Conservation (phyloP, 2,113 vertebrate genomes). For the Dendrocopos noguchii region DNA sequence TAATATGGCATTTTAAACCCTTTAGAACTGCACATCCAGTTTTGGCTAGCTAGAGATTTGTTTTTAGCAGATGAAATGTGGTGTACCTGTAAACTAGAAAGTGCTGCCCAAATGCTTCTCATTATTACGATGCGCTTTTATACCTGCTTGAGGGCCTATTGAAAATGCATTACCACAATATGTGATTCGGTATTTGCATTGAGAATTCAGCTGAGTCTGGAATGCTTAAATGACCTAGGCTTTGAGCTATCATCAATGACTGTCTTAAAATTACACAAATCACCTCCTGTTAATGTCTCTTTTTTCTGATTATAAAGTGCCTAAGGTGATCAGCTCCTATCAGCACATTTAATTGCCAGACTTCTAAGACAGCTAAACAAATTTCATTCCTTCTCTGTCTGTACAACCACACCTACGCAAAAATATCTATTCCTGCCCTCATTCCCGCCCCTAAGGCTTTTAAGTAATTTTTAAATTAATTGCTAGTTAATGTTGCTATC, state of each 20-base stretch:
- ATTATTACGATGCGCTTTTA: background rate
- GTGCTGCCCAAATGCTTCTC: background rate
- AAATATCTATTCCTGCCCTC: background rate
- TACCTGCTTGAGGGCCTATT: background rate
- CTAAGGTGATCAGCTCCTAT: background rate
- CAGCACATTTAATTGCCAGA: background rate
- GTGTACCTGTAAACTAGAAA: background rate
- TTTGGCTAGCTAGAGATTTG: background rate
- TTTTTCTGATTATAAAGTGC: background rate
- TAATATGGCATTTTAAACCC: background rate
- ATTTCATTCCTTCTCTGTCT: background rate
- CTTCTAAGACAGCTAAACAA: background rate
- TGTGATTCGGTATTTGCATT: background rate
- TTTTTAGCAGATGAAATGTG: background rate
- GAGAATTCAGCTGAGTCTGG: background rate
- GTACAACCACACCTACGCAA: background rate
- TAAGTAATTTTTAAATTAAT: slow-evolving; percentile 6
- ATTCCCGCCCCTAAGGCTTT: background rate
- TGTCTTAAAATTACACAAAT: background rate
- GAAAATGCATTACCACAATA: background rate
- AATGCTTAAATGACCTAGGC: background rate
- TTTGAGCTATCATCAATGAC: background rate
- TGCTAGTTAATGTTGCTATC: slow-evolving; percentile 12
- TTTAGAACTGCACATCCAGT: background rate
- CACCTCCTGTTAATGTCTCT: background rate